Base-by-base conservation (phyloP, 2,888 invertebrate species). In the Plebejus argus region DNA sequence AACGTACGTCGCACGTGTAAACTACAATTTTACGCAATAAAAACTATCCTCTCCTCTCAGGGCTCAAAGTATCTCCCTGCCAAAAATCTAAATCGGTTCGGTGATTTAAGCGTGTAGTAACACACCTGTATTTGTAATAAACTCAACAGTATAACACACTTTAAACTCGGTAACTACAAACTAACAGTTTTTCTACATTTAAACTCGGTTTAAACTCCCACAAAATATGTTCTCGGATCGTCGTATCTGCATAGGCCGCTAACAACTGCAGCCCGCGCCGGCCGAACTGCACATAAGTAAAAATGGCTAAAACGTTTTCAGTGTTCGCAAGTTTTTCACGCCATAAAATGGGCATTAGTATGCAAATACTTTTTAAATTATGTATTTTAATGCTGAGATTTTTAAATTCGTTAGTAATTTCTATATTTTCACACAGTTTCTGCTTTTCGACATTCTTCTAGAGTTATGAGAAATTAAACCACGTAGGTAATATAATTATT, bases 221-320 rank as follows among this genome's bases (percentile, higher is more conserved):
- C 66, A 28, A 33, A 66, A 66, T 33, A 66, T 33, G 66, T 66
- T 66, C 28, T 33, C 4, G 61, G 8, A 61, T 23, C 23, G 61
- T 61, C 28, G 66, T 61, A 28, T 66, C 66, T 33, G 28, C 66
- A 66, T 66, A 28, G 6, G 6, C 66, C 6, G 20, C 20, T 66
- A 66, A 23, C 61, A 66, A 33, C 66, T 28, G 66, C 28, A 18
- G 2, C 66, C 66, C 28, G 28, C 66, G 66, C 28, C 6, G 66
- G 15, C 66, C 66, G 28, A 66, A 33, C 66, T 66, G 66, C 28
- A 66, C 28, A 66, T 15, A 66, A 66, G 66, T 33, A 66, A 66
- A 61, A 66, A 28, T 66, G 61, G 28, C 7, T 66, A 15, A 66
- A 66, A 66, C 66, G 28, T 66, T 66, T 66, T 66, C 66, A 18